Conservation (phyloP, 1,140 invertebrate genomes). For the Drosophila triauraria region DNA sequence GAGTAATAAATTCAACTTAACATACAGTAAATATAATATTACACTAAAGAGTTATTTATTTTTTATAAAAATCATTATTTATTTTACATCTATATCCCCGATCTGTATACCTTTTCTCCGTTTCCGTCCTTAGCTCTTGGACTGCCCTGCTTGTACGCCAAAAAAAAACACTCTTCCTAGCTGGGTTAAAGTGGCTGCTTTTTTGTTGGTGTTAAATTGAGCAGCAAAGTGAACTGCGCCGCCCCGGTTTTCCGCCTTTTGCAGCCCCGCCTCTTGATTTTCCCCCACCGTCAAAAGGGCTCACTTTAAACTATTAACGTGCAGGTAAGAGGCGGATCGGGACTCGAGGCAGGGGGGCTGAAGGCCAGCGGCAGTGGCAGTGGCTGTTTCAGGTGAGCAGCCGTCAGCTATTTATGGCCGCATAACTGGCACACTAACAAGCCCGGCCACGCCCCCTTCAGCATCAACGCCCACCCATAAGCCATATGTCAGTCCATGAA, state of each 20-base stretch:
- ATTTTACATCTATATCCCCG: background rate
- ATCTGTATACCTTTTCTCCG: too few relatives aligned
- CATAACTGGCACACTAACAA: constrained; percentile 76
- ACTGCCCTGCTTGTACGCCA: constrained; percentile 1
- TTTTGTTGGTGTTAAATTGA: constrained; percentile 80
- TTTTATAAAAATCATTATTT: background rate
- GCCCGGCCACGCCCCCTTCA: constrained; percentile 18
- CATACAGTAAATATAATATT: too few relatives aligned
- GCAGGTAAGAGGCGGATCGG: constrained; percentile 23
- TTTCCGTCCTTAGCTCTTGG: background rate
- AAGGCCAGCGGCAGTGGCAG: constrained; percentile 18
- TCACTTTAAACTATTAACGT: constrained; percentile 80
- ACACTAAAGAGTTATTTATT: too few relatives aligned
- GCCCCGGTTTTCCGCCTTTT: constrained; percentile 1
- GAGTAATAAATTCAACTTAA: too few relatives aligned
- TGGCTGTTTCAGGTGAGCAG: constrained; percentile 32
- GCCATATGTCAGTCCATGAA: constrained; percentile 75
- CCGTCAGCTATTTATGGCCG: constrained; percentile 73
- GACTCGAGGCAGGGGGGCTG: background rate
- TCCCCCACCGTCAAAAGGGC: constrained; percentile 58
- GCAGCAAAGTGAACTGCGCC: constrained; percentile 58
- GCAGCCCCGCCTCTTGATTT: background rate
- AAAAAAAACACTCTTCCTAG: constrained; percentile 6
- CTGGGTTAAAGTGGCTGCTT: constrained; percentile 54
- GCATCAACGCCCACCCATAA: constrained; percentile 23